phyloP scores from a whole-genome alignment of 2,113 vertebrate species.

The Archilochus colubris region DNA sequence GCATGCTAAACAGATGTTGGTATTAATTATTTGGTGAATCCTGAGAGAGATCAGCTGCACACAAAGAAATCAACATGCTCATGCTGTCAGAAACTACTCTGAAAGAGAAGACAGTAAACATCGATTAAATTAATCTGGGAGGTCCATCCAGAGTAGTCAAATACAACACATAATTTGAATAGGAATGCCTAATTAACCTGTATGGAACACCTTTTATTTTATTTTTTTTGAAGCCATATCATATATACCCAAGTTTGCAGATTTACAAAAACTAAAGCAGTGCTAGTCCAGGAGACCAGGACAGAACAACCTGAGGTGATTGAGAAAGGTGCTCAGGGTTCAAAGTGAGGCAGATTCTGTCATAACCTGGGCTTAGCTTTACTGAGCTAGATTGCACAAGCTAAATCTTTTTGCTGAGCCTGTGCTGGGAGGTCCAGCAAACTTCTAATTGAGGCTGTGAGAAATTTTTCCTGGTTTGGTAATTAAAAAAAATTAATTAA shows the following conservation, averaged over 20 bases:
- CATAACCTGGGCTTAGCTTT: not conserved
- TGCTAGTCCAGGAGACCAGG: not conserved
- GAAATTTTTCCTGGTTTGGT: not conserved
- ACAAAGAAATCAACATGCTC: slow-evolving; percentile 16
- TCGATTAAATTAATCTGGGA: not conserved
- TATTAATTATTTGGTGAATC: slow-evolving; percentile 43
- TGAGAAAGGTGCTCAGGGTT: not conserved
- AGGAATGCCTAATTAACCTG: not conserved
- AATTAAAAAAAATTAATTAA: slow-evolving; percentile 25
- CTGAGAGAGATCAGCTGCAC: not conserved
- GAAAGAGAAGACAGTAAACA: not conserved
- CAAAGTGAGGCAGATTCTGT: not conserved
- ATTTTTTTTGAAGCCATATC: not conserved
- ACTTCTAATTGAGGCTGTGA: not conserved
- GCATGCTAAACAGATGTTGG: slow-evolving; percentile 25
- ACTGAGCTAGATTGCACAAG: not conserved
- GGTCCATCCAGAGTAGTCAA: not conserved
- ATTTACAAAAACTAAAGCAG: not conserved
- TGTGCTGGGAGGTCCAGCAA: not conserved
- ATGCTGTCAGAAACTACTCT: not conserved
- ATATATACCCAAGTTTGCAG: not conserved
- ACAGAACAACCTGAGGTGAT: not conserved
- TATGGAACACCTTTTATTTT: not conserved
- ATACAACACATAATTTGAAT: not conserved
- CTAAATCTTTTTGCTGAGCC: not conserved